Evolutionary conservation across 2,888 invertebrate genomes (phyloP).

Genomic region (Embidobia sp.): DNA sequence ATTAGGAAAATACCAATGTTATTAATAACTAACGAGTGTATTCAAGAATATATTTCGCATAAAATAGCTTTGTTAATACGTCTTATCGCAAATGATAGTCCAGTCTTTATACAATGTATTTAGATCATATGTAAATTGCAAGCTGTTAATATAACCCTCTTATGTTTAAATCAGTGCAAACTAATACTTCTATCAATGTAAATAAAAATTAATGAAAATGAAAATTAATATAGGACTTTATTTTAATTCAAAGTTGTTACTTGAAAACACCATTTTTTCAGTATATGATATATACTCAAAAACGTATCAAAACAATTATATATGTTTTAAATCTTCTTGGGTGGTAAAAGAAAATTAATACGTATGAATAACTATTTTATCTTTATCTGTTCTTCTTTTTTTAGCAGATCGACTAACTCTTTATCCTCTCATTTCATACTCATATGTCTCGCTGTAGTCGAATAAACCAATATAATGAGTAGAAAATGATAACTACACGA

Average conservation of each 20-base stretch:
- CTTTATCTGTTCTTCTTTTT: background rate
- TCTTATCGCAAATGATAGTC: slow-evolving; percentile 21
- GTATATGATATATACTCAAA: no score
- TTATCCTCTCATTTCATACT: slow-evolving; percentile 5
- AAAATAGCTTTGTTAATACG: slow-evolving; percentile 20
- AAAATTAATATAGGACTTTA: no score
- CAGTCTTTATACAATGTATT: slow-evolving; percentile 13
- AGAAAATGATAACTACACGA: no score
- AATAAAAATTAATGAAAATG: no score
- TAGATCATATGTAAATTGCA: background rate
- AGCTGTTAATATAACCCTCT: slow-evolving; percentile 4
- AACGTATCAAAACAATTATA: no score
- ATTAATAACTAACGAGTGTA: slow-evolving; percentile 27
- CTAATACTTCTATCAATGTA: no score
- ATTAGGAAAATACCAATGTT: slow-evolving; percentile 2
- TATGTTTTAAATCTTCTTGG: background rate
- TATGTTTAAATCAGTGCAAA: background rate
- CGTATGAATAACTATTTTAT: slow-evolving; percentile 9
- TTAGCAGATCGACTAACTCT: slow-evolving; percentile 10
- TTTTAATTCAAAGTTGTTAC: no score
- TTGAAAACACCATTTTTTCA: no score
- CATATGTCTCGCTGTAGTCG: no score
- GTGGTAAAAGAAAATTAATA: slow-evolving; percentile 15
- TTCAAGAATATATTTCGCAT: slow-evolving; percentile 8
- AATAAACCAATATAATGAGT: no score